A percentile compares a stretch with the other conserved stretches of the same genome.
These are phyloP conservation scores for Eulimnadia texana DNA, from an alignment of 1,140 invertebrate genomes.

Conservation along the genomic window DNA sequence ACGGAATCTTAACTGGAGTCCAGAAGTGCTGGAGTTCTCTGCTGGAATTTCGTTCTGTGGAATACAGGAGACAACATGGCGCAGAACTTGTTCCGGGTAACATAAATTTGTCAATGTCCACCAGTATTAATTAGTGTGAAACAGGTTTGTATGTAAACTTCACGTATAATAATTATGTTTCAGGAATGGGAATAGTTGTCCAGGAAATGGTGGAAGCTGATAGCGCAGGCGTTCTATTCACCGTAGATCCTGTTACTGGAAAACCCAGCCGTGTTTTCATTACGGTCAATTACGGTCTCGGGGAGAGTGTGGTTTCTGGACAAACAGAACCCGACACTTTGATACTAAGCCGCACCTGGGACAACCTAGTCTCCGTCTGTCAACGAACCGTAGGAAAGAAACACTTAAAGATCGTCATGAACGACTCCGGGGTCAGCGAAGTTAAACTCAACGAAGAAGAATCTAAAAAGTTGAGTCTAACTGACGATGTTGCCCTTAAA, in stretches of 20 bases:
- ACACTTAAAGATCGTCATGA: conserved; percentile 33
- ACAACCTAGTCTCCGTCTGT: conserved; percentile 33
- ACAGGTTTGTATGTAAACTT: too few relatives aligned
- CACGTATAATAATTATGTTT: too few relatives aligned
- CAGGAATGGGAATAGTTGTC: conserved; percentile 64
- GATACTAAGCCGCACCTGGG: conserved; percentile 35
- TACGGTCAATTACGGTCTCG: conserved; percentile 64
- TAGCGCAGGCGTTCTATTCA: conserved; percentile 63
- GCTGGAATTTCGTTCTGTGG: conserved; percentile 53
- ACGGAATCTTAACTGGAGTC: conserved; percentile 41
- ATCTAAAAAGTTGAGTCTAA: conserved; percentile 18
- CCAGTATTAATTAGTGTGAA: background rate
- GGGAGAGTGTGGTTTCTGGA: conserved; percentile 61
- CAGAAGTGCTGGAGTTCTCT: conserved; percentile 64
- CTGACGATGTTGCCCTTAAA: conserved; percentile 17
- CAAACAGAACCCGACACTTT: conserved; percentile 56
- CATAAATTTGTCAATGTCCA: background rate
- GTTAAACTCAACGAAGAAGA: conserved; percentile 19
- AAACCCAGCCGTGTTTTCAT: conserved; percentile 49
- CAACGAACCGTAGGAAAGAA: conserved; percentile 41
- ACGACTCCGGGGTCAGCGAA: conserved; percentile 21
- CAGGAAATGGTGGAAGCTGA: conserved; percentile 57
- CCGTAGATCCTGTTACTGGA: conserved; percentile 51
- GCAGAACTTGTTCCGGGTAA: conserved; percentile 1
- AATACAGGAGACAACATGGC: conserved; percentile 44